A percentile compares a stretch with the other conserved stretches of the same genome.
Evolutionary conservation across 64 coral and sea anemone species (phyloP).

Genomic region (Cladopsammia gracilis): DNA sequence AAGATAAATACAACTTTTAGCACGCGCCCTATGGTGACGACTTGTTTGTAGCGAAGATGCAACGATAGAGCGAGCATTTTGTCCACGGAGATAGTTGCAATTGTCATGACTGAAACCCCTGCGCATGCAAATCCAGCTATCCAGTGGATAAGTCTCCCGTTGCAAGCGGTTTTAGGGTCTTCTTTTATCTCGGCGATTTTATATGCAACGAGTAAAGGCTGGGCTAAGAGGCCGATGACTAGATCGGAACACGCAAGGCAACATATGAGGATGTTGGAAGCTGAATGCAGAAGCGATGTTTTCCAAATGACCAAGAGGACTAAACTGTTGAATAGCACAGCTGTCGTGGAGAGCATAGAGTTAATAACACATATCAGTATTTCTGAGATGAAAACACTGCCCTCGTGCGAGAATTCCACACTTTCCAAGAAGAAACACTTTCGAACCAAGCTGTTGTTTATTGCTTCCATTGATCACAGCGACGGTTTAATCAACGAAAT

Average conservation of each 20-base stretch:
- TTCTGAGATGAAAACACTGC: constrained; percentile 3
- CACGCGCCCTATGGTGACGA: constrained; percentile 14
- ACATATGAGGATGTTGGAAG: constrained; percentile 46
- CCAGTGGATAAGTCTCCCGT: constrained; percentile 63
- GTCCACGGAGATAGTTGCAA: constrained; percentile 53
- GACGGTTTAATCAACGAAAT: not conserved
- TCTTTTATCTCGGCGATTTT: constrained; percentile 52
- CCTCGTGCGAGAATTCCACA: not conserved
- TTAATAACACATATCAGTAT: constrained; percentile 37
- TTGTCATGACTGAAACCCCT: constrained; percentile 64
- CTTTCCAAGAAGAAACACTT: constrained; percentile 46
- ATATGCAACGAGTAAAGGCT: constrained; percentile 54
- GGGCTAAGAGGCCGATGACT: constrained; percentile 45
- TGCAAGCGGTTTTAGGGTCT: not conserved
- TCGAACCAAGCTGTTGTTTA: constrained; percentile 15
- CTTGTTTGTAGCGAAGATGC: constrained; percentile 52
- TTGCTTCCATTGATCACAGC: not conserved
- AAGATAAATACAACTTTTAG: not conserved
- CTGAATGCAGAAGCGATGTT: constrained; percentile 19
- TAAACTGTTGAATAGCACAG: constrained; percentile 13
- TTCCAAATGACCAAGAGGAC: constrained; percentile 33
- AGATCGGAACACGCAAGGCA: constrained; percentile 57
- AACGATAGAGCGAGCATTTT: constrained; percentile 24
- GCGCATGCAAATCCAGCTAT: constrained; percentile 62
- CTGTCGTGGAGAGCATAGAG: constrained; percentile 29